Evolutionary conservation across 1,140 invertebrate genomes (phyloP), one percentile per base, ranked within the genome.

Genomic region (Plodia interpunctella): DNA sequence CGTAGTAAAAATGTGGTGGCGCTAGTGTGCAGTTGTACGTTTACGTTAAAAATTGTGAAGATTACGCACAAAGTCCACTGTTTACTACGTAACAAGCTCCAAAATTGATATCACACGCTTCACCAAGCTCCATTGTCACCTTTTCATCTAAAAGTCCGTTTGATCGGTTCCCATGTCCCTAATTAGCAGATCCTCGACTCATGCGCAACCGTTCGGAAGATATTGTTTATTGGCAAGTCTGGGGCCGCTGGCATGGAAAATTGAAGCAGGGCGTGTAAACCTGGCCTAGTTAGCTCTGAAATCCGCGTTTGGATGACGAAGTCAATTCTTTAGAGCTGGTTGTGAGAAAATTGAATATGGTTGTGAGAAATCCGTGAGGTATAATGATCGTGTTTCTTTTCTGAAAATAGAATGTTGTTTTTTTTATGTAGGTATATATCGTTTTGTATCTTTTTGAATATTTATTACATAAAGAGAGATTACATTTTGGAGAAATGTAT

Each of bases 171-270:
- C 80, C 78, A 77, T 74, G 83, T 76, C 81, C 80, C 83, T 88
- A 88, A 88, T 88, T 88, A 88, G 82, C 78, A 79, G 78, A 78
- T 78, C 66, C 82, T 77, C 80, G 79, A 74, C 78, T 75, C 68
- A 50, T 35, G 65, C 56, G 57, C 73, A 63, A 63, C 74, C 80
- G 69, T 44, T 70, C 75, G 82, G 83, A 88, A 88, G 80, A 80
- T 85, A 88, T 88, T 88, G 85, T 85, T 86, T 88, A 88, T 87
- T 87, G 83, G 75, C 76, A 81, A 77, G 66, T 66, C 76, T 67
- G 57, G 66, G 70, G 57, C 65, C 70, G 79, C 57, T 83, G 79
- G 82, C 72, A 80, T 66, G 83, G 85, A 88, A 88, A 87, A 87
- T 88, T 88, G 75, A 84, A 76, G 83, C 67, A 83, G 81, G 78